Percentiles rank a stretch among this genome's conserved stretches.
These are phyloP conservation scores for Nasonia oneida DNA, from an alignment of 2,888 invertebrate species.

Conservation along the genomic window DNA sequence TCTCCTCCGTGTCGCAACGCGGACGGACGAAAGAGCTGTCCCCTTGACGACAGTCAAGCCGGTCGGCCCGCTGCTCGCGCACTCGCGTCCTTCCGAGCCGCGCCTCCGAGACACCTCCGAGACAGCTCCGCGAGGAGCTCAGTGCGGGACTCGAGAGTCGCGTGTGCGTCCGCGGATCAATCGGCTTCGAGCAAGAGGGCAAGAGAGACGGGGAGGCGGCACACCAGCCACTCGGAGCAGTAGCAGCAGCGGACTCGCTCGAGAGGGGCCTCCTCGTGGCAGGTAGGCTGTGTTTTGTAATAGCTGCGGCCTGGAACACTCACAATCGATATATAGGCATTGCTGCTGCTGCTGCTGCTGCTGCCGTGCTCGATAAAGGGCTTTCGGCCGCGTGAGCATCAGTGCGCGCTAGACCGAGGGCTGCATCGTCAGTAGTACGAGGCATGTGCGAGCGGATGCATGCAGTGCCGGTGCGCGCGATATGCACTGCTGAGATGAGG, in stretches of 20 bases:
- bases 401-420: too few species aligned
- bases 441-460: too few species aligned
- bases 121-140: too few species aligned
- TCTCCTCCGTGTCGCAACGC: constrained; percentile 59
- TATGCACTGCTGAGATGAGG: neutral
- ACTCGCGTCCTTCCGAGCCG: neutral
- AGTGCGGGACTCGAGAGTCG: neutral
- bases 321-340: neutral
- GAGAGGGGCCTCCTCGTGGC: constrained; percentile 1
- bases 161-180: neutral
- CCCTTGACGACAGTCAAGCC: neutral
- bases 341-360: neutral
- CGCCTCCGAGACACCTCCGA: too few species aligned
- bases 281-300: neutral
- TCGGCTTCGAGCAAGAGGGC: neutral
- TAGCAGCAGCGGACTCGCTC: neutral
- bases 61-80: neutral
- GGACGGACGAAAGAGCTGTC: constrained; percentile 24
- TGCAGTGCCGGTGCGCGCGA: neutral
- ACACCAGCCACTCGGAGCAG: neutral
- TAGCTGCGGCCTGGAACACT: too few species aligned
- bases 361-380: too few species aligned
- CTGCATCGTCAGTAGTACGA: too few species aligned
- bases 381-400: too few species aligned
- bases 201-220: neutral